Conservation (phyloP, 2,113 vertebrate genomes). For the Cavia aperea region DNA sequence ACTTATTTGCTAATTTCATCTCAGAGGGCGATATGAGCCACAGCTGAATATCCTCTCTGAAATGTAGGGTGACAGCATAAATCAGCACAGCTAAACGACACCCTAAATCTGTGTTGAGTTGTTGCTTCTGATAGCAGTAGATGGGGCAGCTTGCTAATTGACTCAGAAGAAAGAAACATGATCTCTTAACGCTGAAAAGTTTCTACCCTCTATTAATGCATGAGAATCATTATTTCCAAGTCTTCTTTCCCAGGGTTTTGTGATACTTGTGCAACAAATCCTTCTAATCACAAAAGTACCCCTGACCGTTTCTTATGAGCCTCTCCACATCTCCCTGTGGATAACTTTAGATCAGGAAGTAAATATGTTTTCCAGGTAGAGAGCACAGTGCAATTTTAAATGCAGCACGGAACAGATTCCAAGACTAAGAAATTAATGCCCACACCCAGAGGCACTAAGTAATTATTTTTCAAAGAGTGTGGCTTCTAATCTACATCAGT, state of each 20-base stretch:
- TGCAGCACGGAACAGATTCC: neutral
- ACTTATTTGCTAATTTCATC: neutral
- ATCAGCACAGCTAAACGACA: neutral
- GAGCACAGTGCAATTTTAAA: neutral
- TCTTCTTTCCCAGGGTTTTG: neutral
- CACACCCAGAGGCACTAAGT: slow-evolving; percentile 17
- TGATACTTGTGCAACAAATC: neutral
- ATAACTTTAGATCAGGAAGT: neutral
- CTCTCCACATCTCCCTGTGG: neutral
- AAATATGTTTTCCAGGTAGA: neutral
- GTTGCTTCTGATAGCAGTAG: neutral
- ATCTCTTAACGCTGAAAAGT: fast-evolving
- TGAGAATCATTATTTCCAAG: neutral
- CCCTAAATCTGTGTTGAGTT: neutral
- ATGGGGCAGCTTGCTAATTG: neutral
- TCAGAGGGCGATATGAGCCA: neutral
- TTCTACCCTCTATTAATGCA: no score
- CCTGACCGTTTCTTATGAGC: neutral
- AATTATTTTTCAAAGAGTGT: slow-evolving; percentile 22
- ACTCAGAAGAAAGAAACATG: neutral
- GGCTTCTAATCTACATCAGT: neutral
- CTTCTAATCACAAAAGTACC: fast-evolving
- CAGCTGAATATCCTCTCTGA: neutral
- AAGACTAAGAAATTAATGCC: neutral
- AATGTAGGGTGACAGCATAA: neutral